Conservation (phyloP, 2,888 invertebrate species). For the Nemapogon koenigi region DNA sequence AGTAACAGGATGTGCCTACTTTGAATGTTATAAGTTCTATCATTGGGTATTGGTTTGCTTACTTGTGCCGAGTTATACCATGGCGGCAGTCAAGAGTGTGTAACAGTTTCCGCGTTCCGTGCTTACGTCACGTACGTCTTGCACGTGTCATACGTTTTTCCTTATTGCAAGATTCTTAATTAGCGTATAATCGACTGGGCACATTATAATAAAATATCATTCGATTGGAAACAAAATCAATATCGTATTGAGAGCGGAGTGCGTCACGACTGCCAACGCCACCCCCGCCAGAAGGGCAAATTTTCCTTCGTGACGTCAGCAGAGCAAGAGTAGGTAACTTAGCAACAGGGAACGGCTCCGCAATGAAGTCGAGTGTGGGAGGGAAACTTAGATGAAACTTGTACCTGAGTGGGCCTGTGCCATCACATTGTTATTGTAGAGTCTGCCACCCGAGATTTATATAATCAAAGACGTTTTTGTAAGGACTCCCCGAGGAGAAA, state of each 20-base stretch:
- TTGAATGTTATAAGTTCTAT: too few species aligned
- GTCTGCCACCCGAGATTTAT: too few species aligned
- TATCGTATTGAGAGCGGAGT: too few species aligned
- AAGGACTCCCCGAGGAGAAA: background rate
- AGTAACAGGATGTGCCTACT: too few species aligned
- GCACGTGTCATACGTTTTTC: slow-evolving; percentile 1
- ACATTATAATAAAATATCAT: too few species aligned
- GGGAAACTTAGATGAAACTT: slow-evolving; percentile 6
- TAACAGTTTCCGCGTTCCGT: slow-evolving; percentile 43
- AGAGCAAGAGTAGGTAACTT: background rate
- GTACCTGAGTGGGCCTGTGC: too few species aligned
- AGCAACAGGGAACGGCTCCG: background rate
- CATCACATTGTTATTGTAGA: too few species aligned
- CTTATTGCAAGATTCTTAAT: background rate
- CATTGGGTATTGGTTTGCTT: too few species aligned
- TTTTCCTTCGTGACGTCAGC: slow-evolving; percentile 8
- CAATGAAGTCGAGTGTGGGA: background rate
- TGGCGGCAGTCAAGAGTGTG: slow-evolving; percentile 33
- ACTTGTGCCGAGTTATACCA: too few species aligned
- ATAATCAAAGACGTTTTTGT: background rate
- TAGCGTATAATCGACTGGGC: too few species aligned
- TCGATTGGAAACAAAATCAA: too few species aligned
- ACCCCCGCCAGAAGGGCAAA: background rate
- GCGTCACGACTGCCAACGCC: slow-evolving; percentile 6
- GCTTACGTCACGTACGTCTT: slow-evolving; percentile 1